Base-by-base conservation (phyloP, 2,797 vertebrate species). In the Fundulus diaphanus region DNA sequence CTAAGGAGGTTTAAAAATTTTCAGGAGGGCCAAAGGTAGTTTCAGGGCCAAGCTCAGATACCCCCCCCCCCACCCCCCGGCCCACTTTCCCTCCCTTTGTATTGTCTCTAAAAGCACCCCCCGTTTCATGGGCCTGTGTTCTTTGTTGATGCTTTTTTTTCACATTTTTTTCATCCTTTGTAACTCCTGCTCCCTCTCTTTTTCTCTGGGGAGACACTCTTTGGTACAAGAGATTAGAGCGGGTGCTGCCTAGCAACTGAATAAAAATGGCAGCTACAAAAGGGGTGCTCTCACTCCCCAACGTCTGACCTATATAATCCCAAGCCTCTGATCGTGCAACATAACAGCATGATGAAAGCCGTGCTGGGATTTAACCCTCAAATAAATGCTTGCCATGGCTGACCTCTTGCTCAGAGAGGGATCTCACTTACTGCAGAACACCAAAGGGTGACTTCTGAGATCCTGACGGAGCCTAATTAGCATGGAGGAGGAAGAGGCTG, bases 231-330 rank as follows among this genome's bases (percentile, higher is more conserved):
- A 95, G 93, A 95, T 94, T 95, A 94, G 94, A 95, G 93, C 83
- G 82, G 84, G 80, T 86, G 95, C 94, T 96, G 94, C 95, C 94
- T 95, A 95, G 95, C 95, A 96, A 96, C 95, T 88, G 89, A 94
- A 94, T 94, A 92, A 95, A 95, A 95, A 95, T 94, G 94, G 94
- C 91, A 94, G 92, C 90, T 92, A 93, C 89, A 93, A 94, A 94
- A 92, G 92, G 89, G 90, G 87, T 73, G 85, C 92, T 91, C 92
- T 92, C 89, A 87, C 93, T 92, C 92, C 92, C 90, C 91, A 93
- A 92, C 85, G 84, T 91, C 94, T 95, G 95, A 95, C 95, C 95
- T 94, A 95, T 93, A 95, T 95, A 95, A 94, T 94, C 91, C 91
- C 90, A 79, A 86, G 86, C 87, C 91, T 95, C 89, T 95, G 94